Base-by-base conservation (phyloP, 2,888 invertebrate genomes). In the Stenchaetothrips biformis region DNA sequence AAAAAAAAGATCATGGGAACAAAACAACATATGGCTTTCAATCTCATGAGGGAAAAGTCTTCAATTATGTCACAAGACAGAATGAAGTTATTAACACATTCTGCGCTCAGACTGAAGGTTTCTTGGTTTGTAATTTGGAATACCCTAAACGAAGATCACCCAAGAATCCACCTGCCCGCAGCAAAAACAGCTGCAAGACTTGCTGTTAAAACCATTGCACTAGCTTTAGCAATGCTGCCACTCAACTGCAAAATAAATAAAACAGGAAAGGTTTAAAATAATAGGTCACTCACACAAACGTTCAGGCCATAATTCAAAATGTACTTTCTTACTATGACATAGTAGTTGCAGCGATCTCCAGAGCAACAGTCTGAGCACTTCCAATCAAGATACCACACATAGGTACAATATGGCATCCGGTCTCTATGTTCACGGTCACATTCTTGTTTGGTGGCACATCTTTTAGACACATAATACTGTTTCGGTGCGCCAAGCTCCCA, bases 321-420 rank as follows among this genome's bases (percentile, higher is more conserved):
- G 74, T 81, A 8, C 25, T 77, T 84, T 92, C 95, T 94, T 89
- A 98, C 97, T 86, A 98, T 95, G 79, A 96, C 92, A 87, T 92
- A 98, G 86, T 95, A 98, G 87, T 98, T 98, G 87, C 98, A 98
- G 80, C 95, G 91, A 87, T 98, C 98, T 79, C 98, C 98, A 85
- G 94, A 94, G 86, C 98, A 98, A 87, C 98, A 98, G 86, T 98
- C 97, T 0, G 95, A 93, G 87, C 98, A 98, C 83, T 93, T 92
- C 98, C 98, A 98, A 87, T 98, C 98, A 85, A 96, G 93, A 85
- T 97, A 98, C 97, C 95, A 95, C 84, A 97, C 95, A 85, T 95
- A 92, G 0, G 95, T 94, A 85, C 97, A 97, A 81, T 92, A 89
- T 9, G 90, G 90, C 93, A 93, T 95, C 84, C 92, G 91, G 67